Percentiles rank a stretch among this genome's conserved stretches.
These are phyloP conservation scores for Scaptomyza caliginosa DNA, from an alignment of 2,888 invertebrate species.

Conservation along the genomic window DNA sequence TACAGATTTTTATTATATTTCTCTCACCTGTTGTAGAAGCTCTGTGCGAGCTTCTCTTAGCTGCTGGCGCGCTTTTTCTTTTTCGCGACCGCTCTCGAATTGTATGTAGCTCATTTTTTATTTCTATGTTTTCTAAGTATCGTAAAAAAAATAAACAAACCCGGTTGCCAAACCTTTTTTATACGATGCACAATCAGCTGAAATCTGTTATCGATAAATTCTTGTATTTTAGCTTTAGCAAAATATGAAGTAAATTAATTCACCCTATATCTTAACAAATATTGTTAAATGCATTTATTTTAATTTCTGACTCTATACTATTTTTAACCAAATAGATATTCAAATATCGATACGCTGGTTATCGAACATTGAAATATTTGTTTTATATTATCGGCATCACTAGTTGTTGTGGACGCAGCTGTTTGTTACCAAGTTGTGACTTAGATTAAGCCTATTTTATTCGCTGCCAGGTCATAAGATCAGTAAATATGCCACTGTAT, in stretches of 20 bases:
- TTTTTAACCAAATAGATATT: background rate
- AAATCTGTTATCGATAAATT: conserved; percentile 11
- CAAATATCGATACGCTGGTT: conserved; percentile 5
- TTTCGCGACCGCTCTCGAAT: conserved; percentile 80
- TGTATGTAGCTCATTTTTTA: conserved; percentile 79
- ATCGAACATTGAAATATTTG: background rate
- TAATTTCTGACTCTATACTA: too few relatives aligned
- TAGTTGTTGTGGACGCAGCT: conserved; percentile 16
- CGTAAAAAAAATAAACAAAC: conserved; percentile 6
- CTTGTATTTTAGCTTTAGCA: background rate
- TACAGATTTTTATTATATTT: background rate
- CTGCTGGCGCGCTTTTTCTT: conserved; percentile 77
- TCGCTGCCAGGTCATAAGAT: background rate
- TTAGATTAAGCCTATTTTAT: conserved; percentile 9
- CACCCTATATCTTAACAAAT: background rate
- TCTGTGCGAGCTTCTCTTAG: conserved; percentile 76
- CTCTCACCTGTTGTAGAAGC: conserved; percentile 68
- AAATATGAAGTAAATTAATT: background rate
- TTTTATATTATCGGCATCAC: conserved; percentile 9
- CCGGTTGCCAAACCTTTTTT: background rate
- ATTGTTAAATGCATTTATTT: too few relatives aligned
- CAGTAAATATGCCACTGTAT: conserved; percentile 88
- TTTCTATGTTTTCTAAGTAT: background rate
- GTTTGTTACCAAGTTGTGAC: conserved; percentile 8
- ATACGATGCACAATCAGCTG: conserved; percentile 13